Percentiles rank a stretch among this genome's conserved stretches.
phyloP scores from a whole-genome alignment of 2,797 vertebrate genomes.

The Paguma larvata region DNA sequence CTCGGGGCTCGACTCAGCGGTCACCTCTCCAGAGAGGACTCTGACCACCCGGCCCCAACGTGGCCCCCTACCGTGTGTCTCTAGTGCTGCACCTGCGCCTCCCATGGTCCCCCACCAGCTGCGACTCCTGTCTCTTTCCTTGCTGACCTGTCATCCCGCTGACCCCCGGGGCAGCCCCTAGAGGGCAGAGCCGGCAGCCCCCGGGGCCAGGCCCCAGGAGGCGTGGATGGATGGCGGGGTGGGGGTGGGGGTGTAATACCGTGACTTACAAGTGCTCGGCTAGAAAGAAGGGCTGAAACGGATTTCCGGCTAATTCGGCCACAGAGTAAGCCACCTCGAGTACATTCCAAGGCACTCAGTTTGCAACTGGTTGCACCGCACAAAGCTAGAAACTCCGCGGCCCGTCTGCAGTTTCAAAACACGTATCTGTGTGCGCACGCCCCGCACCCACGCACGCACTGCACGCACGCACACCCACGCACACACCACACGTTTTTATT shows the following conservation, averaged over 20 bases:
- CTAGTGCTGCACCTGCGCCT: neutral
- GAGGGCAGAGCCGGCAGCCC: neutral
- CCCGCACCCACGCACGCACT: too few relatives aligned
- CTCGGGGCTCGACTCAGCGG: neutral
- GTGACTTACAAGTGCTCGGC: neutral
- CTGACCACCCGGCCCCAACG: fast-evolving
- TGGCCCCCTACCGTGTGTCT: too few relatives aligned
- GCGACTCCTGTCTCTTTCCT: too few relatives aligned
- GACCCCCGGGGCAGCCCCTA: fast-evolving
- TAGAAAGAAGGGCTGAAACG: neutral
- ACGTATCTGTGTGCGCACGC: fast-evolving
- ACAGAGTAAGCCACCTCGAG: neutral
- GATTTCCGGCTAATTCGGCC: neutral
- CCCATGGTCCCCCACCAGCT: neutral
- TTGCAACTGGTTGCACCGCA: neutral
- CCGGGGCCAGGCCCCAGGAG: neutral
- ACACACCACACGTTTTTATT: too few relatives aligned
- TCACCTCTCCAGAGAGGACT: neutral
- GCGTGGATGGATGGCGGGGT: too few relatives aligned
- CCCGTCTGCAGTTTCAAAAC: neutral
- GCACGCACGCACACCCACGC: too few relatives aligned
- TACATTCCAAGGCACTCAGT: neutral
- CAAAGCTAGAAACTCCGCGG: neutral
- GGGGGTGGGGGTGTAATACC: neutral
- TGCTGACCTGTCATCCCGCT: too few relatives aligned